Evolutionary conservation across 1,140 invertebrate species (phyloP), one percentile per base, ranked within the genome.

Genomic region (Cyrtorhinus lividipennis): DNA sequence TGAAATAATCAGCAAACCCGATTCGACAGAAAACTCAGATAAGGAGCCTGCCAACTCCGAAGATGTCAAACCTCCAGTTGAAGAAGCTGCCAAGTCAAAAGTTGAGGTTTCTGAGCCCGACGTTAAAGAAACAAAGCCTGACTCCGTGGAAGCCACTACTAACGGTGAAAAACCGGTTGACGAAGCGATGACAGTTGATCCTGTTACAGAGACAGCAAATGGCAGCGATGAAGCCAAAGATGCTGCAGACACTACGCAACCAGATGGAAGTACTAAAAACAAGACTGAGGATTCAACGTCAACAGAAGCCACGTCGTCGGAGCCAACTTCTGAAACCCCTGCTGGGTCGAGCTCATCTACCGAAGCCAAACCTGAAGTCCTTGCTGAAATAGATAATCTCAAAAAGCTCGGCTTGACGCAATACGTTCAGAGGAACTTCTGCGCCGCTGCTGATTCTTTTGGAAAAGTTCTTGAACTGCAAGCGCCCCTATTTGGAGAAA

Each of bases 401-500:
- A 45, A 62, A 20, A 61, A 25, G 8, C 44, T 62, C 58, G 64
- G 89, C 5, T 83, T 90, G 71, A 44, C 10, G 1, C 78, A 90
- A 25, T 74, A 90, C 1, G 84, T 91, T n/a, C 80, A 83, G 64
- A 88, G 94, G 73, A 88, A 86, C 68, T 77, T 73, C 38, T 77
- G 78, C 23, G 90, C 91, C n/a, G 85, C 86, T 0, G 77, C 80
- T n/a, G 78, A 82, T 8, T 75, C 94, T 18, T 46, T 65, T 2
- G 82, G 86, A 22, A 80, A 85, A 69, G 87, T 88, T 0, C 90
- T 86, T 70, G 80, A 84, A 68, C 69, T 88, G 24, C 74, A 90
- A 18, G 80, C 80, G 1, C 73, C 80, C 10, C 76, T 84, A 64
- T 83, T 86, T 75, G 89, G 90, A 1, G 87, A 91, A 59, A 78